These are phyloP conservation scores for Agrypnus murinus DNA, from an alignment of 2,888 invertebrate species.

Conservation along the genomic window DNA sequence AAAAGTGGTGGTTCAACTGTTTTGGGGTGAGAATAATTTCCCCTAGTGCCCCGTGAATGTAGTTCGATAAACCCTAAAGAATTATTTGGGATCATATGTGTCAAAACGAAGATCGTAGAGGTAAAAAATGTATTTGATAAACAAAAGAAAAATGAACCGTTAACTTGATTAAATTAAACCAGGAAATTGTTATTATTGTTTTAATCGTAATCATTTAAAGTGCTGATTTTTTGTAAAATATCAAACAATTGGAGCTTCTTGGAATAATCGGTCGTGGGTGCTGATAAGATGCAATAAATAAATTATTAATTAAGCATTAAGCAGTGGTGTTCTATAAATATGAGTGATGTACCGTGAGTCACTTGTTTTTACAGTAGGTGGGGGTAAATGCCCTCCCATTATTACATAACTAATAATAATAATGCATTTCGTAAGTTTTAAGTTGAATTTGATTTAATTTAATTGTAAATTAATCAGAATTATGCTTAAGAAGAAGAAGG, in stretches of 20 bases:
- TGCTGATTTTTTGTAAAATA: too few relatives aligned
- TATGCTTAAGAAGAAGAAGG: too few relatives aligned
- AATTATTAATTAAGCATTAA: slow-evolving; percentile 22
- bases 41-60: neutral
- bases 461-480: too few relatives aligned
- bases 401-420: slow-evolving; percentile 49
- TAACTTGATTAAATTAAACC: too few relatives aligned
- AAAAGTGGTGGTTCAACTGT: neutral
- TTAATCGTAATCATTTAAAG: too few relatives aligned
- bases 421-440: slow-evolving; percentile 27
- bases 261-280: slow-evolving; percentile 8
- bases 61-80: neutral
- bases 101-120: neutral
- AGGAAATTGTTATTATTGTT: too few relatives aligned
- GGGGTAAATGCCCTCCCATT: slow-evolving; percentile 45
- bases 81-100: neutral
- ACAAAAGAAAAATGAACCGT: too few relatives aligned
- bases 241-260: neutral
- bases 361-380: slow-evolving; percentile 44
- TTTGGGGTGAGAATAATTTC: slow-evolving; percentile 5
- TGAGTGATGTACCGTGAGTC: slow-evolving; percentile 47
- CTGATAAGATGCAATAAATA: slow-evolving; percentile 16
- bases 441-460: too few relatives aligned
- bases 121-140: too few relatives aligned
- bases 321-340: slow-evolving; percentile 49